Evolutionary conservation across 2,888 invertebrate species (phyloP), one percentile per base, ranked within the genome.

Genomic region (Muscina levida): DNA sequence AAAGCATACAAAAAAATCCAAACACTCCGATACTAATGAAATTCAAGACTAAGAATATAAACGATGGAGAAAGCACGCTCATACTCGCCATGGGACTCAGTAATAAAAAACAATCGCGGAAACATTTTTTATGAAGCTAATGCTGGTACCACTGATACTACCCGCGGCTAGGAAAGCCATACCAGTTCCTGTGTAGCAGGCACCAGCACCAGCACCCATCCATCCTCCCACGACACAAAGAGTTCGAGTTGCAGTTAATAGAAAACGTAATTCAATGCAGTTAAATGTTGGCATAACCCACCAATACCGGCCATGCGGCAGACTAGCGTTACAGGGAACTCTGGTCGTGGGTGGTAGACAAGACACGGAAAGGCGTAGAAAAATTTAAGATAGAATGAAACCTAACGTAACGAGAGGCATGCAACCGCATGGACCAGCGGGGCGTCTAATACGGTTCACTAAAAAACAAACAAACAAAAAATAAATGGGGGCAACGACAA

Each of bases 221-320:
- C 31, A 31, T 31, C 3, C 31, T 5, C 56, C 62, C 19, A 13
- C 59, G 3, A 39, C 3, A 19, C 31, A 24, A 56, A 15, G 15
- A 15, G 70, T 39, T 53, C 24, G 70, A 39, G 68, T 77, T 75
- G 72, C 77, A 82, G 80, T 84, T 83, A 83, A 83, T 82, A 79
- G 78, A 81, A 83, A 84, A 77, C 74, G 67, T 77, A 77, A 81
- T 81, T 82, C 81, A 79, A 74, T 83, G 83, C 78, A 83, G 77
- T 82, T 59, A 82, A 75, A 79, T 82, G 74, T 74, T 79, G 76
- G 68, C 62, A 77, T 53, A 46, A 22, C 24, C 46, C 74, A 51
- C 15, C 31, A 13, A 11, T 17, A 56, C 67, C 66, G 51, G 26
- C 70, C 78, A 74, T 5, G 31, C 15, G 37, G 1, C 39, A 24